phyloP scores from a whole-genome alignment of 2,797 vertebrate genomes.

The Brachyrhaphis roseni region DNA sequence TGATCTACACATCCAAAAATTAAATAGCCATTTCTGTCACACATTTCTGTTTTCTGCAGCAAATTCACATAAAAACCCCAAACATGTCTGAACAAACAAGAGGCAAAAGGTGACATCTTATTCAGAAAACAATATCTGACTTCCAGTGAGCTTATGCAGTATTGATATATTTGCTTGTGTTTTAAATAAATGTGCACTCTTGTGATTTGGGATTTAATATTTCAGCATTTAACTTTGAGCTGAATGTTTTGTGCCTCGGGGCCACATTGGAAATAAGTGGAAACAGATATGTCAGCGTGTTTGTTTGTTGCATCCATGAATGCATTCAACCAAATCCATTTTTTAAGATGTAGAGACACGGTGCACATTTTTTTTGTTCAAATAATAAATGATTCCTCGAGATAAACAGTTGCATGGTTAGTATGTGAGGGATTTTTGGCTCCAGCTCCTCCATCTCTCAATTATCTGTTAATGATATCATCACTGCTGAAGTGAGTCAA shows the following conservation, averaged over 20 bases:
- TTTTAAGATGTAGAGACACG: background rate
- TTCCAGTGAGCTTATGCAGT: background rate
- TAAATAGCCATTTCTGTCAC: background rate
- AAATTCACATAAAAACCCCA: background rate
- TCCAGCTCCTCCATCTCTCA: background rate
- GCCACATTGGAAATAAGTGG: background rate
- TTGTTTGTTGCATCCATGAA: background rate
- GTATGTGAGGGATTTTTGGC: constrained; percentile 7
- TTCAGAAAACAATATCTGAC: background rate
- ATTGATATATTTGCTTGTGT: background rate
- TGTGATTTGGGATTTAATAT: background rate
- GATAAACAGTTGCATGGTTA: background rate
- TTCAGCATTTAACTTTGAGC: background rate
- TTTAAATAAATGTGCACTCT: background rate
- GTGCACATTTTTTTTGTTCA: background rate
- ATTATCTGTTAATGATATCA: constrained; percentile 11
- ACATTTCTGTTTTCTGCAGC: background rate
- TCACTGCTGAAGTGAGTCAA: constrained; percentile 6
- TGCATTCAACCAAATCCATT: background rate
- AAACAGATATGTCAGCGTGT: background rate
- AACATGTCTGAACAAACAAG: background rate
- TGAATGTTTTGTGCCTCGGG: background rate
- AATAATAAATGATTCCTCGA: background rate
- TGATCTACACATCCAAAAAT: background rate
- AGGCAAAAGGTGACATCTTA: background rate